Percentiles rank a stretch among this genome's conserved stretches.
Evolutionary conservation across 1,140 invertebrate species (phyloP).

Genomic region (Pogonomyrmex barbatus): DNA sequence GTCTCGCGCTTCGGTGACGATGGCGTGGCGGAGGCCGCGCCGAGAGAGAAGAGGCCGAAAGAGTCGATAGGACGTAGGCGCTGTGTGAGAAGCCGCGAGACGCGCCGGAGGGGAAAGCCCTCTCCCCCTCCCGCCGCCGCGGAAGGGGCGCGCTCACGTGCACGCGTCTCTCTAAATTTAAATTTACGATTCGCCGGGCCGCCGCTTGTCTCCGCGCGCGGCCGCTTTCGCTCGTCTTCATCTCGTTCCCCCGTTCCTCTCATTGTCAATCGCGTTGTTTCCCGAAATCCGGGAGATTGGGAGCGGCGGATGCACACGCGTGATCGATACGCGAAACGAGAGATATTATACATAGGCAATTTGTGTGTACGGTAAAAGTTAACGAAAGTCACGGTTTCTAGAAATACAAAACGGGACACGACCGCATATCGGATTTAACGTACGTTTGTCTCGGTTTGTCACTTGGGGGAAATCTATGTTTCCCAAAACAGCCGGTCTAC

Average conservation of each 20-base stretch:
- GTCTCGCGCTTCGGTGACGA: constrained; percentile 45
- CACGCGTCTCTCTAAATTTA: constrained; percentile 76
- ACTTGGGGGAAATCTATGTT: background rate
- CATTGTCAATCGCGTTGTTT: constrained; percentile 49
- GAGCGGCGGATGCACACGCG: background rate
- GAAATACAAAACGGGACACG: background rate
- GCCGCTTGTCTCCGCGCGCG: constrained; percentile 65
- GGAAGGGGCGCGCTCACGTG: constrained; percentile 27
- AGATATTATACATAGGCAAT: background rate
- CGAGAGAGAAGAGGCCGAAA: constrained; percentile 46
- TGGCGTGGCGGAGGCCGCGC: constrained; percentile 4
- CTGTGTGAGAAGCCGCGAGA: background rate
- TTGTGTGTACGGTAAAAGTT: background rate
- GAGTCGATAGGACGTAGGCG: constrained; percentile 16
- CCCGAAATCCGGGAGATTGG: constrained; percentile 33
- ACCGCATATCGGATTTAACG: too few species aligned
- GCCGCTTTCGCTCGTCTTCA: constrained; percentile 68
- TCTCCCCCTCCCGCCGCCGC: background rate
- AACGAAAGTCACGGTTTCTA: background rate
- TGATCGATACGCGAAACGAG: background rate
- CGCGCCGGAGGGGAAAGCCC: background rate
- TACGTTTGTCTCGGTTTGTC: constrained; percentile 1
- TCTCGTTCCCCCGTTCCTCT: constrained; percentile 39
- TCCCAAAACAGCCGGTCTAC: constrained; percentile 4
- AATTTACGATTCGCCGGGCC: constrained; percentile 77